These are phyloP conservation scores for Drosophila lowei DNA, from an alignment of 1,140 invertebrate genomes.

Conservation along the genomic window DNA sequence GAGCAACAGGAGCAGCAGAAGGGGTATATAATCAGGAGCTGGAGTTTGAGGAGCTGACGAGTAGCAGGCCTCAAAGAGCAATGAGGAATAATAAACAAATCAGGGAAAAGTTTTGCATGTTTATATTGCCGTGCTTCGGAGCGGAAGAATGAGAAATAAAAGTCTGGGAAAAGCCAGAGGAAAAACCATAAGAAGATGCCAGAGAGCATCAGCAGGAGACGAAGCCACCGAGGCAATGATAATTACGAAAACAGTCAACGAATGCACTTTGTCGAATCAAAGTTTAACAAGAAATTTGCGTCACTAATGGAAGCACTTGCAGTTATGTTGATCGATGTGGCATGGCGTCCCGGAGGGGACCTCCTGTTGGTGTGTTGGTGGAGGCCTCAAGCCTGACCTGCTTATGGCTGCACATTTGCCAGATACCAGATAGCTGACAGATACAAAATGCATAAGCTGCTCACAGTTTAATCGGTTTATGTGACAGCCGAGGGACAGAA, in stretches of 20 bases:
- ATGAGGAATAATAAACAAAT: slow-evolving; percentile 72
- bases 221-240: slow-evolving; percentile 42
- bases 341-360: neutral
- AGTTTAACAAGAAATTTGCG: slow-evolving; percentile 43
- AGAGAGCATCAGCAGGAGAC: neutral
- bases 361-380: slow-evolving; percentile 15
- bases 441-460: slow-evolving; percentile 74
- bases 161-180: neutral
- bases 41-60: slow-evolving; percentile 12
- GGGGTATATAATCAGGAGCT: neutral
- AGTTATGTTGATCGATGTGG: slow-evolving; percentile 12
- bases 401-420: slow-evolving; percentile 67
- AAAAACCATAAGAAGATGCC: slow-evolving; percentile 4
- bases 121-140: slow-evolving; percentile 33
- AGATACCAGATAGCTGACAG: slow-evolving; percentile 67
- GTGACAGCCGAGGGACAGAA: slow-evolving; percentile 47
- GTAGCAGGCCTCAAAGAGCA: slow-evolving; percentile 61
- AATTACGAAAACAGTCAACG: slow-evolving; percentile 51
- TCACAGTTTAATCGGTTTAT: slow-evolving; percentile 79
- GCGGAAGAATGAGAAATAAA: slow-evolving; percentile 16
- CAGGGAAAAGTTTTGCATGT: slow-evolving; percentile 56
- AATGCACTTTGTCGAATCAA: slow-evolving; percentile 15
- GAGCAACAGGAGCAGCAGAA: neutral
- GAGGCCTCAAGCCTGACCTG: slow-evolving; percentile 21
- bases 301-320: slow-evolving; percentile 43